Evolutionary conservation across 2,888 invertebrate species (phyloP).

Genomic region (Latrodectus hesperus): DNA sequence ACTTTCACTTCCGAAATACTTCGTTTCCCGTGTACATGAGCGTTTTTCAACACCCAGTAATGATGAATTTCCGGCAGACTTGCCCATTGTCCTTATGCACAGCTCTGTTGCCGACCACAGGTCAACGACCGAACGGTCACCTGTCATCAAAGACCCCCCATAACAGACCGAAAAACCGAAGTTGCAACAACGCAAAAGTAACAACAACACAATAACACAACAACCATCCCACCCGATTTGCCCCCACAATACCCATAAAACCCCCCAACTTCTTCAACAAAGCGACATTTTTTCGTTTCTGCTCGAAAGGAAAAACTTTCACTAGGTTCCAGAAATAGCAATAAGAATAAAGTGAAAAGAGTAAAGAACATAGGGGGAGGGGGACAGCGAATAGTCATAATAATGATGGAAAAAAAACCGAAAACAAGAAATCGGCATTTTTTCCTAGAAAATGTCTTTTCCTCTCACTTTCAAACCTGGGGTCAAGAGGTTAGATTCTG

Average conservation of each 20-base stretch:
- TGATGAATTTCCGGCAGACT: slow-evolving; percentile 36
- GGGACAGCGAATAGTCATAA: slow-evolving; percentile 37
- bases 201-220: slow-evolving; percentile 25
- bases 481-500: slow-evolving; percentile 29
- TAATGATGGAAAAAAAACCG: slow-evolving; percentile 54
- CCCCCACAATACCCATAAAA: slow-evolving; percentile 5
- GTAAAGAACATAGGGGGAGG: slow-evolving; percentile 7
- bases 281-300: slow-evolving; percentile 33
- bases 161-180: slow-evolving; percentile 5
- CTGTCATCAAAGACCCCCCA: slow-evolving; percentile 34
- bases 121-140: slow-evolving; percentile 62
- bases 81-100: slow-evolving; percentile 28
- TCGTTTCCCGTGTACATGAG: not conserved
- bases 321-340: slow-evolving; percentile 26
- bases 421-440: slow-evolving; percentile 22
- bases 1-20: not conserved
- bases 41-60: not conserved
- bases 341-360: not conserved
- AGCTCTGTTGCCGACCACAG: slow-evolving; percentile 28
- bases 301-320: slow-evolving; percentile 39
- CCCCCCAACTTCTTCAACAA: slow-evolving; percentile 28
- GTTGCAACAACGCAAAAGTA: slow-evolving; percentile 10
- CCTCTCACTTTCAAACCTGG: slow-evolving; percentile 53
- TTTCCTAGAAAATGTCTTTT: slow-evolving; percentile 28
- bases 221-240: slow-evolving; percentile 5